Percentiles rank a stretch among this genome's conserved stretches.
phyloP scores from a whole-genome alignment of 2,797 vertebrate species.

The Luscinia megarhynchos region DNA sequence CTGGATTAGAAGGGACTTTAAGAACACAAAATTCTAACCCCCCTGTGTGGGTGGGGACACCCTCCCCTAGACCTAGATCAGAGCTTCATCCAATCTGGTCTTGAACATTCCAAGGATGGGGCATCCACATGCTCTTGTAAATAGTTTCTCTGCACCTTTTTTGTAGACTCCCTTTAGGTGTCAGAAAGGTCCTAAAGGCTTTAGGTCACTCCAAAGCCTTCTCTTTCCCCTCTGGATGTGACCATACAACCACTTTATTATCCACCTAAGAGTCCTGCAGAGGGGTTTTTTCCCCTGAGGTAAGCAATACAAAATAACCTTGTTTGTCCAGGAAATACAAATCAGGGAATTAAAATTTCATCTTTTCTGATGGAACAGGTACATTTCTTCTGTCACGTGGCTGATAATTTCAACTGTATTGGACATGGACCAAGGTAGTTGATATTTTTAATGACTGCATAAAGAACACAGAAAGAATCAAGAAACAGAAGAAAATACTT shows the following conservation, averaged over 20 bases:
- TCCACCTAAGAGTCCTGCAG: neutral
- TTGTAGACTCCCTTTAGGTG: neutral
- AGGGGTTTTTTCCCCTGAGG: neutral
- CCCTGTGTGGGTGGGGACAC: fast-evolving
- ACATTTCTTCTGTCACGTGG: neutral
- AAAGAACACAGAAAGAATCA: neutral
- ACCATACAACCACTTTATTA: neutral
- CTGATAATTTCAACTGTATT: neutral
- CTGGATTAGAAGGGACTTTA: neutral
- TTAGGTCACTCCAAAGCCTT: neutral
- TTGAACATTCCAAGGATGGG: neutral
- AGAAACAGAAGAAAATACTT: neutral
- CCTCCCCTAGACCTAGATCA: neutral
- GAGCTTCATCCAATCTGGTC: neutral
- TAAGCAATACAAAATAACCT: neutral
- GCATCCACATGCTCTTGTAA: neutral
- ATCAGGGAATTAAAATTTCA: neutral
- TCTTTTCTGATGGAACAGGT: neutral
- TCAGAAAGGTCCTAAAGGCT: neutral
- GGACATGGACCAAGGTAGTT: neutral
- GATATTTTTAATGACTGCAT: neutral
- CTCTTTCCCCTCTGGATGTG: neutral
- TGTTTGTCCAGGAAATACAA: neutral
- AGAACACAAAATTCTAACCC: neutral
- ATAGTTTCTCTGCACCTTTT: neutral